These are phyloP conservation scores for Hemicordylus capensis DNA, from an alignment of 2,113 vertebrate genomes.

Conservation along the genomic window DNA sequence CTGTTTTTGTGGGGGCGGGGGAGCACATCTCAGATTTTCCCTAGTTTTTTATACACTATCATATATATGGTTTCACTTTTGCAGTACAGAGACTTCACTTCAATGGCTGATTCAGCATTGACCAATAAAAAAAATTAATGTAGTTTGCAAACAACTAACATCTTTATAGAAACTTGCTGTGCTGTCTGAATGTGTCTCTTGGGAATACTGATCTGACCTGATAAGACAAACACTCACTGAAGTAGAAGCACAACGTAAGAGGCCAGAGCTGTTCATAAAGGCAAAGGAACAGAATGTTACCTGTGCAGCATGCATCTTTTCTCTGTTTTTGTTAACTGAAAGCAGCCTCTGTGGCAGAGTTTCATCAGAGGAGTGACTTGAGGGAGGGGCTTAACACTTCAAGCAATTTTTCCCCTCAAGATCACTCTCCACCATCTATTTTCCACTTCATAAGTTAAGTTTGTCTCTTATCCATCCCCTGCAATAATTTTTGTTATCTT, in stretches of 20 bases:
- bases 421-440: not conserved
- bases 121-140: not conserved
- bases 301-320: not conserved
- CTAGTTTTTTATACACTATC: not conserved
- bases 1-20: not conserved
- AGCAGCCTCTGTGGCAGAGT: not conserved
- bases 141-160: not conserved
- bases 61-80: not conserved
- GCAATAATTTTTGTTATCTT: not conserved
- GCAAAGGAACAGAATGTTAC: not conserved
- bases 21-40: not conserved
- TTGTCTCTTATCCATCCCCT: not conserved
- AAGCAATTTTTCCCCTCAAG: not conserved
- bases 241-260: not conserved
- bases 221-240: not conserved
- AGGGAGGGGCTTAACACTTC: not conserved
- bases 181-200: constrained; percentile 2
- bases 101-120: constrained; percentile 6
- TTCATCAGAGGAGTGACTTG: not conserved
- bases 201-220: not conserved
- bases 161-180: constrained; percentile 21
- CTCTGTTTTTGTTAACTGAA: not conserved
- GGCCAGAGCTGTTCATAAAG: not conserved
- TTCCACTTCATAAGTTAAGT: not conserved
- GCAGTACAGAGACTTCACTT: not conserved